Conservation (phyloP, 1,140 invertebrate species). For the Ips nitidus region DNA sequence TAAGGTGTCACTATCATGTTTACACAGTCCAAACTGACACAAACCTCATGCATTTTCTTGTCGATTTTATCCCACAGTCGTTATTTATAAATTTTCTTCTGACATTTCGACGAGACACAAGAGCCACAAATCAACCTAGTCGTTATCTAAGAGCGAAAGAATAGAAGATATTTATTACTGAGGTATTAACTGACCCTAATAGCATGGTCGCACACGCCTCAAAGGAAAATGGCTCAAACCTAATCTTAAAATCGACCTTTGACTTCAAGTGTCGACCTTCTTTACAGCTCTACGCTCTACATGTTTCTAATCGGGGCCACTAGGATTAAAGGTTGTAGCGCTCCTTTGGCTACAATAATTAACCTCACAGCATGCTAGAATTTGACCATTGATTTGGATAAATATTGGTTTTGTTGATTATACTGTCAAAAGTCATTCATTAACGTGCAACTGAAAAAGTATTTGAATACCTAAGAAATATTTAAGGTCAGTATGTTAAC, state of each 20-base stretch:
- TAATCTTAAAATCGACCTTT: slow-evolving; percentile 25
- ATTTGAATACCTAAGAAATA: too few species aligned
- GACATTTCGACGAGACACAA: too few species aligned
- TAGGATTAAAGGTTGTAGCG: slow-evolving; percentile 17
- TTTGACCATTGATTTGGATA: background rate
- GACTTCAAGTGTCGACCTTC: slow-evolving; percentile 8
- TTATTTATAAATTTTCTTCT: too few species aligned
- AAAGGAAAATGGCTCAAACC: slow-evolving; percentile 17
- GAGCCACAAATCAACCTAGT: background rate
- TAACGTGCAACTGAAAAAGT: too few species aligned
- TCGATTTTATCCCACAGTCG: too few species aligned
- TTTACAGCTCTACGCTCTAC: background rate
- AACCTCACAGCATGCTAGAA: slow-evolving; percentile 2
- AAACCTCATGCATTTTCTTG: too few species aligned
- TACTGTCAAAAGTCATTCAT: too few species aligned
- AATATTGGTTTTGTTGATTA: background rate
- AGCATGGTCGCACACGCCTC: background rate
- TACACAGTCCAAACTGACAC: too few species aligned
- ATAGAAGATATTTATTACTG: background rate
- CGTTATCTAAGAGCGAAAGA: background rate
- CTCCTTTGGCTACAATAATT: slow-evolving; percentile 15
- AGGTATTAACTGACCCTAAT: background rate
- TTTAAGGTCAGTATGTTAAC: too few species aligned
- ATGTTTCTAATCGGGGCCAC: slow-evolving; percentile 19
- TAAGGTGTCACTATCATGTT: too few species aligned